Conservation (phyloP, 2,113 vertebrate species). For the Porphyrio hochstetteri region DNA sequence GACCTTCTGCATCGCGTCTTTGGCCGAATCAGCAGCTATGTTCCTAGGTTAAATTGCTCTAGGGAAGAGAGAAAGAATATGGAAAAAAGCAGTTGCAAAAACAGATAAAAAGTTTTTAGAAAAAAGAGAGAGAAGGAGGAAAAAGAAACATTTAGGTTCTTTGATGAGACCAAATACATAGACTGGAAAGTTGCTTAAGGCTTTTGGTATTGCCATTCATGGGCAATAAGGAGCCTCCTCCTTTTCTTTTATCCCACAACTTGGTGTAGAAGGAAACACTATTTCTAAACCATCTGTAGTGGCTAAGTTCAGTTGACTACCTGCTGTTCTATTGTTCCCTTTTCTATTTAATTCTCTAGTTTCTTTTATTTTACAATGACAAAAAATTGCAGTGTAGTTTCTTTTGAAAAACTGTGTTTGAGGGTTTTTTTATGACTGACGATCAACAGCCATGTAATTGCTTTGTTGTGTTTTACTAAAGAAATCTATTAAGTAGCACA, state of each 20-base stretch:
- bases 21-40: slow-evolving; percentile 42
- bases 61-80: slow-evolving; percentile 60
- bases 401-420: slow-evolving; percentile 83
- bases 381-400: slow-evolving; percentile 86
- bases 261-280: slow-evolving; percentile 81
- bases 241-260: slow-evolving; percentile 80
- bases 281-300: slow-evolving; percentile 86
- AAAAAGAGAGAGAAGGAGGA: slow-evolving; percentile 57
- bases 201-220: slow-evolving; percentile 79
- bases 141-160: slow-evolving; percentile 74
- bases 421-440: slow-evolving; percentile 78
- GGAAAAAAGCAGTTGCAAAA: slow-evolving; percentile 68
- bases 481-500: slow-evolving; percentile 87
- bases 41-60: slow-evolving; percentile 67
- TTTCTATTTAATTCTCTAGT: slow-evolving; percentile 80
- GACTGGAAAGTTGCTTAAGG: slow-evolving; percentile 77
- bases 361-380: slow-evolving; percentile 88
- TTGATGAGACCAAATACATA: slow-evolving; percentile 73
- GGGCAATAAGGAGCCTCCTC: slow-evolving; percentile 76
- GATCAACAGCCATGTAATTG: slow-evolving; percentile 85
- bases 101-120: slow-evolving; percentile 62
- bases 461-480: slow-evolving; percentile 88
- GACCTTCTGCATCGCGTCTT: slow-evolving; percentile 44
- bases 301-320: slow-evolving; percentile 79
- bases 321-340: slow-evolving; percentile 83